Evolutionary conservation across 2,797 vertebrate species (phyloP), one percentile per base, ranked within the genome.

Genomic region (Bufotes viridis): DNA sequence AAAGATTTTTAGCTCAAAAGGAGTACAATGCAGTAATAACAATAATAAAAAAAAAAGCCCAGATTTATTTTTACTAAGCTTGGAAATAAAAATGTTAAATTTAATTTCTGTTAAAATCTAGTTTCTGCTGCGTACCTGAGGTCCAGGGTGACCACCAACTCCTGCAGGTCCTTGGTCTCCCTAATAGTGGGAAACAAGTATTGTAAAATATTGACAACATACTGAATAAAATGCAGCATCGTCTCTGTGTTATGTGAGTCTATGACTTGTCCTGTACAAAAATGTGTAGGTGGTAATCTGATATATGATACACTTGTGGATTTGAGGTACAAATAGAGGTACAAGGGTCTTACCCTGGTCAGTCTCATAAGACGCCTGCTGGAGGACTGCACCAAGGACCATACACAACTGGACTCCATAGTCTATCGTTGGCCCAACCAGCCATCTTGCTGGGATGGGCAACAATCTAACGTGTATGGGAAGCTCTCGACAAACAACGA

Each of bases 161-260:
- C 97, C 97, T 15, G 92, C 82, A 87, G 96, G 96, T 0, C 97
- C 97, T 74, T 87, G 61, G 57, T 97, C 97, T 12, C 97, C 97
- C 97, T 98, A 89, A 75, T 86, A 92, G 1, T 63, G 67, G 14
- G 8, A 58, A 57, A 74, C 14, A 14, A 3, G 13, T 13, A 14
- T 20, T 17, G 7, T 74, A n/a, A 76, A 49, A 24, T 53, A 13
- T 74, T 9, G 11, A 34, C 15, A 17, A 34, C 17, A 72, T 42
- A 70, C 13, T 15, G 26, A 9, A 6, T 9, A 17, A 29, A 70
- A 70, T 70, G 26, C 67, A 7, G 67, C 24, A n/a, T 15, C 14
- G 15, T 34, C 26, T 70, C 4, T 70, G 63, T 67, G 7, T 67
- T n/a, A 67, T 67, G 22, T 26, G n/a, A 24, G 63, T 61, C 18